Evolutionary conservation across 2,113 vertebrate species (phyloP).

Genomic region (Melanotaenia duboulayi): DNA sequence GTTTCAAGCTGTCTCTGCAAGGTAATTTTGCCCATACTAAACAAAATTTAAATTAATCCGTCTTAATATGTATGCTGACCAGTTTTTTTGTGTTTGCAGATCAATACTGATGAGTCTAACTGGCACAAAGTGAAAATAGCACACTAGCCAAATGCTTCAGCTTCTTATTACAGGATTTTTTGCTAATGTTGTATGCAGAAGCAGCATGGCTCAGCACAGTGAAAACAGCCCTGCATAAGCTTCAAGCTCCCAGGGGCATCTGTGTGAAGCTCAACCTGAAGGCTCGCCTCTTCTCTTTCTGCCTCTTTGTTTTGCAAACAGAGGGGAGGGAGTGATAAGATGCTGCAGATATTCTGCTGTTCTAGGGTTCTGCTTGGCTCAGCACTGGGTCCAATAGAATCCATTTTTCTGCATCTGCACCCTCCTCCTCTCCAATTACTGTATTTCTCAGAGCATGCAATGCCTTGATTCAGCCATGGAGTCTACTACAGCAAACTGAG

Average conservation of each 20-base stretch:
- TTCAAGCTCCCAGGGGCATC: conserved; percentile 56
- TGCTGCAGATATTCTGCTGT: conserved; percentile 60
- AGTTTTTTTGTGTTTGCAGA: conserved; percentile 48
- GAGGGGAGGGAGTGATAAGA: conserved; percentile 37
- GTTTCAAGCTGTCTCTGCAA: conserved; percentile 29
- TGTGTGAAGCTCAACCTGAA: conserved; percentile 65
- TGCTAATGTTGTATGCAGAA: conserved; percentile 55
- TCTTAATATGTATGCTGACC: conserved; percentile 49
- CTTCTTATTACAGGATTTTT: conserved; percentile 18
- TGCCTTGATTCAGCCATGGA: conserved; percentile 37
- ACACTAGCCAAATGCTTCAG: conserved; percentile 22
- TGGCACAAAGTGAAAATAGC: conserved; percentile 41
- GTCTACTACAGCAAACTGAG: conserved; percentile 30
- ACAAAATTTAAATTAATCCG: conserved; percentile 39
- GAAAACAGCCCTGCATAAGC: conserved; percentile 50
- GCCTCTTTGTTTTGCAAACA: conserved; percentile 75
- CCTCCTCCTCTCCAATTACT: conserved; percentile 71
- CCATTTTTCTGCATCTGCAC: conserved; percentile 57
- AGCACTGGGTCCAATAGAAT: conserved; percentile 64
- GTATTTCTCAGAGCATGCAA: conserved; percentile 59
- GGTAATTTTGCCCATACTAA: conserved; percentile 30
- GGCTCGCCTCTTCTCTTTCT: conserved; percentile 61
- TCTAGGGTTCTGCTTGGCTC: conserved; percentile 67
- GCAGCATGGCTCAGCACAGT: conserved; percentile 54
- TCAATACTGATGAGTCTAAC: conserved; percentile 46